Conservation (phyloP, 1,140 invertebrate species). For the Cyclina sinensis region DNA sequence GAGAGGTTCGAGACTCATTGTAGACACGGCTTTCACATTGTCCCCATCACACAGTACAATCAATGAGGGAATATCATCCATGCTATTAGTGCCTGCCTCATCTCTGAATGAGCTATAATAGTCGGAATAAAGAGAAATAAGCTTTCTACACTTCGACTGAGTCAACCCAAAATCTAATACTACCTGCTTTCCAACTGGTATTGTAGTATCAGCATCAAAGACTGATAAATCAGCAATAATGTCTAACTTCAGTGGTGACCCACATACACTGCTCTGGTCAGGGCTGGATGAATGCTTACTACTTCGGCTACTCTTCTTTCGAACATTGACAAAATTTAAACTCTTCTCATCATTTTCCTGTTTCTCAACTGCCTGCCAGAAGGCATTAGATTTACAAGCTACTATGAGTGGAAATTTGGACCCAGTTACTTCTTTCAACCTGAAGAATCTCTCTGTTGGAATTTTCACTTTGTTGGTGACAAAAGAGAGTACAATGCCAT, state of each 20-base stretch:
- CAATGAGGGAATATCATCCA: conserved; percentile 22
- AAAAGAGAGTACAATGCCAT: neutral
- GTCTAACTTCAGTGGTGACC: conserved; percentile 54
- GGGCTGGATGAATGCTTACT: neutral
- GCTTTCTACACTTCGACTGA: conserved; percentile 17
- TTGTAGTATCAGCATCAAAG: conserved; percentile 23
- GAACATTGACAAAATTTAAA: conserved; percentile 10
- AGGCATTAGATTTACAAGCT: conserved; percentile 37
- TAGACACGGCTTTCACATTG: conserved; percentile 52
- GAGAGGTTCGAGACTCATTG: conserved; percentile 43
- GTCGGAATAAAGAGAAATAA: conserved; percentile 61
- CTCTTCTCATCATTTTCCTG: conserved; percentile 15
- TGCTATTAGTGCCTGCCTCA: neutral
- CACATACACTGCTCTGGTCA: conserved; percentile 31
- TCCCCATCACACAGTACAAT: conserved; percentile 64
- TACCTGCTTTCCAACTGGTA: neutral
- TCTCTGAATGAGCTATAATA: neutral
- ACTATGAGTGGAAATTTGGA: conserved; percentile 16
- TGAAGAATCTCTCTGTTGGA: neutral
- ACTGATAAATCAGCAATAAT: conserved; percentile 60
- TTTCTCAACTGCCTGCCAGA: conserved; percentile 28
- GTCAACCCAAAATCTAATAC: conserved; percentile 51
- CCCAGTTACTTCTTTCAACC: conserved; percentile 24
- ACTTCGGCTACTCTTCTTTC: conserved; percentile 40
- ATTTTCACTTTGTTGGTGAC: neutral